These are phyloP conservation scores for Coregonus ussuriensis DNA, from an alignment of 2,797 vertebrate genomes.

Conservation along the genomic window DNA sequence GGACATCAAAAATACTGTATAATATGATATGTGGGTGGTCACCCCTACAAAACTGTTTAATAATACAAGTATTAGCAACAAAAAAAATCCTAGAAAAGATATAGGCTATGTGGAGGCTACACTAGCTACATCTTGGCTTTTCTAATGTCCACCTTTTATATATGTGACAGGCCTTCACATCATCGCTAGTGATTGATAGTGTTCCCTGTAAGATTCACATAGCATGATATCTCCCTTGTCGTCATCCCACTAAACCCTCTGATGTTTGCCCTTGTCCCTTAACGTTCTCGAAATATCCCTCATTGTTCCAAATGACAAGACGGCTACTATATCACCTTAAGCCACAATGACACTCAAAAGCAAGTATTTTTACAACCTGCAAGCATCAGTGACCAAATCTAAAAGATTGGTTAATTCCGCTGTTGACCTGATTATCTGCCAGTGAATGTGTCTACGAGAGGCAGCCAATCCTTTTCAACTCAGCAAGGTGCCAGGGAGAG, in stretches of 20 bases:
- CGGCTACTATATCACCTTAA: constrained; percentile 74
- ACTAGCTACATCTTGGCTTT: background rate
- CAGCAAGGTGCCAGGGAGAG: constrained; percentile 12
- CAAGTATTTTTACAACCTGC: constrained; percentile 81
- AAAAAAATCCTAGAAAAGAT: background rate
- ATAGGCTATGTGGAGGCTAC: background rate
- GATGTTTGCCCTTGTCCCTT: constrained; percentile 40
- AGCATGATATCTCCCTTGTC: constrained; percentile 16
- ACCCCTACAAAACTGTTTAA: too few species aligned
- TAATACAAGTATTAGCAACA: background rate
- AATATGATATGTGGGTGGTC: background rate
- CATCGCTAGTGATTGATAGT: background rate
- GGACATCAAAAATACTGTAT: too few species aligned
- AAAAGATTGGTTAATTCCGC: constrained; percentile 80
- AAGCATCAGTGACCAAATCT: constrained; percentile 83
- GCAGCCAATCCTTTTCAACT: constrained; percentile 41
- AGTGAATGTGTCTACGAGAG: constrained; percentile 77
- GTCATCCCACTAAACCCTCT: constrained; percentile 26
- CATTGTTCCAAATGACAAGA: constrained; percentile 77
- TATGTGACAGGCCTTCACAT: background rate
- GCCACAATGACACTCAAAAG: constrained; percentile 77
- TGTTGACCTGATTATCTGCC: constrained; percentile 82
- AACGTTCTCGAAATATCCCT: constrained; percentile 56
- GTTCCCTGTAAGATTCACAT: constrained; percentile 14
- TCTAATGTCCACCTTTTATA: background rate